Evolutionary conservation across 2,888 invertebrate genomes (phyloP).

Genomic region (Diadegma fenestrale): DNA sequence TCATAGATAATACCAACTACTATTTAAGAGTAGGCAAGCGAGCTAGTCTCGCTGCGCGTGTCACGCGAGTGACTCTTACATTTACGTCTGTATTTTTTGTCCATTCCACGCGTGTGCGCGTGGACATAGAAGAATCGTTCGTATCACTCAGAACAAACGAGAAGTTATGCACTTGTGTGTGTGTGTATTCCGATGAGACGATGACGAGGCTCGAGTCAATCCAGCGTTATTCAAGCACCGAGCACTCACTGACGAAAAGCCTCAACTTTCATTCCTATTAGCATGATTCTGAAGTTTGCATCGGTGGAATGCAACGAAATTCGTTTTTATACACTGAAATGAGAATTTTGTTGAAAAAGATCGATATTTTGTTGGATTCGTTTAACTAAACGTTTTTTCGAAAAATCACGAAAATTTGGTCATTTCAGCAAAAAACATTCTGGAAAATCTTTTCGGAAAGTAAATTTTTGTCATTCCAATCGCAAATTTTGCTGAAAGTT

Average conservation of each 20-base stretch:
- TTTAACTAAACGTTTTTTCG: too few relatives aligned
- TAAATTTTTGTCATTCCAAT: too few relatives aligned
- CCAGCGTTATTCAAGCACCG: conserved; percentile 8
- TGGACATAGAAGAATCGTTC: neutral
- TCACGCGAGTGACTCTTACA: conserved; percentile 50
- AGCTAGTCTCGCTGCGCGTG: conserved; percentile 30
- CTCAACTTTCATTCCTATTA: conserved; percentile 12
- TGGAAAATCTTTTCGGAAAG: too few relatives aligned
- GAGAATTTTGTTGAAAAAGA: too few relatives aligned
- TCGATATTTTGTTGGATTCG: too few relatives aligned
- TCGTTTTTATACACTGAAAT: too few relatives aligned
- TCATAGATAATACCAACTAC: conserved; percentile 50
- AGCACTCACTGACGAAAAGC: neutral
- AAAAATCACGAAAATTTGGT: too few relatives aligned
- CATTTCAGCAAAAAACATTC: too few relatives aligned
- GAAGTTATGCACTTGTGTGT: conserved; percentile 7
- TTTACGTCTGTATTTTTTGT: conserved; percentile 20
- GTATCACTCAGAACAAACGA: conserved; percentile 31
- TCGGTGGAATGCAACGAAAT: too few relatives aligned
- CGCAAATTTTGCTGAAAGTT: too few relatives aligned
- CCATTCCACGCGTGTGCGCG: neutral
- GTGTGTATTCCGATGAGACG: conserved; percentile 32
- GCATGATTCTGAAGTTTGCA: too few relatives aligned
- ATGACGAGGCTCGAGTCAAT: conserved; percentile 57
- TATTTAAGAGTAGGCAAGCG: conserved; percentile 47